Percentiles rank a stretch among this genome's conserved stretches.
Evolutionary conservation across 2,113 vertebrate genomes (phyloP).

Genomic region (Passer montanus): DNA sequence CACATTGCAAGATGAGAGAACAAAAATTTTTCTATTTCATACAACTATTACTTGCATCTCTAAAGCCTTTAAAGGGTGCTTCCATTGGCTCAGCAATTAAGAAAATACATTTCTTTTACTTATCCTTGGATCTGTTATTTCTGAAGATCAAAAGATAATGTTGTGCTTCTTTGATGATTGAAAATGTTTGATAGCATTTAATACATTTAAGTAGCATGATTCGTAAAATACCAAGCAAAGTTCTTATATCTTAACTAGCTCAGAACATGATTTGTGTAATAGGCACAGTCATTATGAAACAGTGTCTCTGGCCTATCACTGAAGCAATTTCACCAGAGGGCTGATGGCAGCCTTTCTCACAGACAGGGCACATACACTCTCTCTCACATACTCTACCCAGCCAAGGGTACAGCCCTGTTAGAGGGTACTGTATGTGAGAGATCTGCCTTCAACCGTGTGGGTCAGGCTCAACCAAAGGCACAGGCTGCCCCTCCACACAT

Average conservation of each 20-base stretch:
- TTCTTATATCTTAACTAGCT: neutral
- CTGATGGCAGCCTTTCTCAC: neutral
- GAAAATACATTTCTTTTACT: neutral
- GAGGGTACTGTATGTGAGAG: neutral
- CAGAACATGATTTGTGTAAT: neutral
- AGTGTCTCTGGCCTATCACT: neutral
- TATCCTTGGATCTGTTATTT: neutral
- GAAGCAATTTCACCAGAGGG: neutral
- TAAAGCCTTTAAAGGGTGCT: neutral
- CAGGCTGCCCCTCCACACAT: neutral
- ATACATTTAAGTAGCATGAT: neutral
- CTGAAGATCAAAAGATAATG: neutral
- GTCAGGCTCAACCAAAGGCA: neutral
- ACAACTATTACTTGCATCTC: neutral
- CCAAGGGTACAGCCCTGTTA: neutral
- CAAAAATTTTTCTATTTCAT: neutral
- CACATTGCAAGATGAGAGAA: neutral
- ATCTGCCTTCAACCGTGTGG: neutral
- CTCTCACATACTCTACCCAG: neutral
- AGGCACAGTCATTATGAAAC: neutral
- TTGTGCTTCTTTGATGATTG: neutral
- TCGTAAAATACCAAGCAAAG: neutral
- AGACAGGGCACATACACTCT: neutral
- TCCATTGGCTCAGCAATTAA: neutral
- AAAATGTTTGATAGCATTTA: neutral